Evolutionary conservation across 2,797 vertebrate genomes (phyloP).

Genomic region (Bradypodion pumilum): DNA sequence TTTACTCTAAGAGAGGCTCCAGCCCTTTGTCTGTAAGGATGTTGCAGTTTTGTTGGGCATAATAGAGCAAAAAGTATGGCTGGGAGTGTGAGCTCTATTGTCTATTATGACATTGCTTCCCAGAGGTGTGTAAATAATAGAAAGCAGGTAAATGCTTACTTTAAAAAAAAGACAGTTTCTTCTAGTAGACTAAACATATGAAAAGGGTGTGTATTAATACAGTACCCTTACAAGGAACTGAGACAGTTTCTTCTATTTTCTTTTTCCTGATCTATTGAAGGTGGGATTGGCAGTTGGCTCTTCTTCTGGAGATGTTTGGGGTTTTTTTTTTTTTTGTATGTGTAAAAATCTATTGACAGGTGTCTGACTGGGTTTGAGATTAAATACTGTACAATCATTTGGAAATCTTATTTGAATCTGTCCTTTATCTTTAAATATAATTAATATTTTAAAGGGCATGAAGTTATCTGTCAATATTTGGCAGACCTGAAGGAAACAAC

Average conservation of each 20-base stretch:
- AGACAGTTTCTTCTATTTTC: background rate
- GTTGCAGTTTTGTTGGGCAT: background rate
- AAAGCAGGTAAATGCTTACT: too few relatives aligned
- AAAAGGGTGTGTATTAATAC: background rate
- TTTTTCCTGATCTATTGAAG: background rate
- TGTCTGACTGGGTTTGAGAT: constrained; percentile 2
- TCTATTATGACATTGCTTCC: background rate
- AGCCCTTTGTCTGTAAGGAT: background rate
- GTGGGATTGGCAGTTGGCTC: background rate
- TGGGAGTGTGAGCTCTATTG: background rate
- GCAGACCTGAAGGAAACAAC: background rate
- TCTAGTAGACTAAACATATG: background rate
- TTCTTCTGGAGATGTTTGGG: background rate
- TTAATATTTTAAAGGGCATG: background rate
- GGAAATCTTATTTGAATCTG: background rate
- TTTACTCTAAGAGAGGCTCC: background rate
- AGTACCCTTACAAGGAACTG: background rate
- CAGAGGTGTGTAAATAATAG: background rate
- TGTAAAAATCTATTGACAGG: background rate
- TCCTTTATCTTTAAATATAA: constrained; percentile 23
- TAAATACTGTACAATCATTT: background rate
- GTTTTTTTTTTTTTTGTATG: background rate
- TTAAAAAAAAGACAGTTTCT: background rate
- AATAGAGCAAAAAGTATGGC: background rate
- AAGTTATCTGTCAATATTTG: background rate